These are phyloP conservation scores for Aphidius colemani DNA, from an alignment of 2,888 invertebrate genomes.

Conservation along the genomic window DNA sequence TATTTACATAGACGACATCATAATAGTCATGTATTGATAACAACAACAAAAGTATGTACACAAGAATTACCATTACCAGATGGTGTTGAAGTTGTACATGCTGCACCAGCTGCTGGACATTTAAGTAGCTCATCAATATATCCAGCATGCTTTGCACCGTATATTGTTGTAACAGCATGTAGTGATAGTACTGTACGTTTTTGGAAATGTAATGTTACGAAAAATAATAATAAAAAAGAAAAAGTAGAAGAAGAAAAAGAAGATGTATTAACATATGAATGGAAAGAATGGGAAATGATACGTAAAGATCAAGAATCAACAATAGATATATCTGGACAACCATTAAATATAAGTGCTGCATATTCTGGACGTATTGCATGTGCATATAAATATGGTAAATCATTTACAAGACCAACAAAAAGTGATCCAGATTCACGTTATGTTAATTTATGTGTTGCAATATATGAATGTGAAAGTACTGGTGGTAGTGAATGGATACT, in stretches of 20 bases:
- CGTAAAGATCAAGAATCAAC: conserved; percentile 70
- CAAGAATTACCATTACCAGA: conserved; percentile 86
- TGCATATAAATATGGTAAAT: conserved; percentile 92
- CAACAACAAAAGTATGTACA: conserved; percentile 90
- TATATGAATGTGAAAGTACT: conserved; percentile 98
- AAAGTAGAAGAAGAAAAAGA: not conserved
- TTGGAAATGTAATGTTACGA: conserved; percentile 79
- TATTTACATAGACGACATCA: conserved; percentile 47
- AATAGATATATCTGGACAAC: conserved; percentile 78
- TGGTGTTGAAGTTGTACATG: conserved; percentile 89
- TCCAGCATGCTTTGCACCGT: conserved; percentile 98
- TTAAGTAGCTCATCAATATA: conserved; percentile 97
- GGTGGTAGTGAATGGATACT: conserved; percentile 94
- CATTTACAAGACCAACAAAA: conserved; percentile 81
- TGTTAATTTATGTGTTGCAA: conserved; percentile 90
- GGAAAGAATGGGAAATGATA: conserved; percentile 91
- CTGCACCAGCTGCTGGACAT: conserved; percentile 94
- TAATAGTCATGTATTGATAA: conserved; percentile 74
- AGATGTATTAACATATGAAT: conserved; percentile 66
- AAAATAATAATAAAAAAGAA: conserved; percentile 50
- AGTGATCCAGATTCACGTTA: conserved; percentile 79
- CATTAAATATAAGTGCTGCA: conserved; percentile 92
- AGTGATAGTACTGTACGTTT: conserved; percentile 90
- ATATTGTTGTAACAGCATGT: conserved; percentile 93
- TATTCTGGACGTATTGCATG: conserved; percentile 97